Evolutionary conservation across 2,113 vertebrate species (phyloP), one percentile per base, ranked within the genome.

Genomic region (Narcine bancroftii): DNA sequence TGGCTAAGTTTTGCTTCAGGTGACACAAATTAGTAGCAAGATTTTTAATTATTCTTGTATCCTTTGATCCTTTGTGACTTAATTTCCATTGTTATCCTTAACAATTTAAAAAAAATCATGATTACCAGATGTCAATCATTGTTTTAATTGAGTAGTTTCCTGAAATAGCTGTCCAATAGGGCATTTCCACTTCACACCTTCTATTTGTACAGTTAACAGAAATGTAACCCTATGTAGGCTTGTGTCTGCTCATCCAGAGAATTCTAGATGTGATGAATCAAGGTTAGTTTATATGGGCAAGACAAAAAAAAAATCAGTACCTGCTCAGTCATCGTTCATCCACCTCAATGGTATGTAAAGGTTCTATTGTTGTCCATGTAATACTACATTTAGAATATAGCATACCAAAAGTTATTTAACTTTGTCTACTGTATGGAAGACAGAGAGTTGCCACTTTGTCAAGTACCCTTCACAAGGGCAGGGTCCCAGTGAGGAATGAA

Each of bases 131-230:
- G 81, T 9, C 81, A 19, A n/a, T 24, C 76, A 45, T 36, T n/a
- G n/a, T 53, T 60, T 81, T 33, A 81, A 33, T 47, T 6, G 81
- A 60, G 13, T 6, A 17, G 5, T 60, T 19, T 87, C 81, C 36
- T 42, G 60, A 60, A 87, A 87, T 60, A 87, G 13, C 29, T 87
- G 13, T 87, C 81, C 81, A 87, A 87, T 87, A n/a, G 33, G 81
- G 17, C 19, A 87, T 60, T 60, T 50, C 50, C 33, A 60, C 21
- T 85, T 56, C 19, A 26, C 26, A 83, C 50, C 45, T 83, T 47
- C 26, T 60, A 53, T 60, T 87, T 87, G 36, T 60, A 21, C 6
- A 36, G 60, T 36, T 87, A 36, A 60, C 45, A 87, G 81, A 60
- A 56, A 85, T 6, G 9, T n/a, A 87, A 56, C 81, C 9, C 81